A percentile compares a stretch with the other conserved stretches of the same genome.
Conservation (phyloP, 2,113 vertebrate genomes). For the Procavia capensis region DNA sequence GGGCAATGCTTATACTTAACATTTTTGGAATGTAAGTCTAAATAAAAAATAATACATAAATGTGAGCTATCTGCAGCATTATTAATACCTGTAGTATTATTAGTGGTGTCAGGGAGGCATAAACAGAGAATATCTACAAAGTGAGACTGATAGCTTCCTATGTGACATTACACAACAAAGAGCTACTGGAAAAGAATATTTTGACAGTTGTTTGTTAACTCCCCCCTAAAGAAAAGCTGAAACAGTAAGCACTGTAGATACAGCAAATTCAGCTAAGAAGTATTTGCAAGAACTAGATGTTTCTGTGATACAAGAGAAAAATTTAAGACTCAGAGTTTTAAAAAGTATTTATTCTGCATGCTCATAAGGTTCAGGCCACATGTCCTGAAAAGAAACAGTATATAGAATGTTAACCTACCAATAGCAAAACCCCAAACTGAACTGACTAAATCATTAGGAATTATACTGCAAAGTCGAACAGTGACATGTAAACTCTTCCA, state of each 20-base stretch:
- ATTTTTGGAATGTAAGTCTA: not conserved
- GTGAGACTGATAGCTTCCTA: conserved; percentile 19
- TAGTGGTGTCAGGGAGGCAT: not conserved
- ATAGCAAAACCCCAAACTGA: not conserved
- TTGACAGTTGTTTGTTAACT: not conserved
- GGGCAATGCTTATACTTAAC: not conserved
- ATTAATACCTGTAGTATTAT: not conserved
- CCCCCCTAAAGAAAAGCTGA: not conserved
- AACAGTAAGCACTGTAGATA: not conserved
- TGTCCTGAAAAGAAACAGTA: not conserved
- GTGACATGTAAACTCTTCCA: not conserved
- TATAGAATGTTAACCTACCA: not conserved
- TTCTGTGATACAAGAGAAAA: not conserved
- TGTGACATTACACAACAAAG: conserved; percentile 7
- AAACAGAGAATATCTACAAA: not conserved
- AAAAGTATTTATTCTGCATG: not conserved
- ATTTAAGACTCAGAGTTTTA: not conserved
- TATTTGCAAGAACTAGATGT: not conserved
- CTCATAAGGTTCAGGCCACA: not conserved
- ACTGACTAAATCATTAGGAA: not conserved
- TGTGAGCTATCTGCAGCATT: not conserved
- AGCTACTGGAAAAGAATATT: not conserved
- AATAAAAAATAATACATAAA: conserved; percentile 28
- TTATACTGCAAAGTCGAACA: not conserved
- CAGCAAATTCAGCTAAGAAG: not conserved